phyloP scores from a whole-genome alignment of 2,797 vertebrate species.

The Brachyalestes nurse region DNA sequence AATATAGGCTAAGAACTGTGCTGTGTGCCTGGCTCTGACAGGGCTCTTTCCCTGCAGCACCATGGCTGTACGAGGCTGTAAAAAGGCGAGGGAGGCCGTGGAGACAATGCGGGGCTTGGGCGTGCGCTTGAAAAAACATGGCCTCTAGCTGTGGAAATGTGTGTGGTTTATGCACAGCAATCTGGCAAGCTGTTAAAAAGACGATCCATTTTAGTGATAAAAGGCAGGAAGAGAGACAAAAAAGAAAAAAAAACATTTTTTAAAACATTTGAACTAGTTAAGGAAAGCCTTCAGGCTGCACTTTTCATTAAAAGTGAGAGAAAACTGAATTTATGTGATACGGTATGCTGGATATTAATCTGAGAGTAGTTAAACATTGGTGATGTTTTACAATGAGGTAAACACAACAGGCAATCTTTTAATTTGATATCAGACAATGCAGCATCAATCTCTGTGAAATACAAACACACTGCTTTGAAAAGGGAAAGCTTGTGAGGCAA shows the following conservation, averaged over 20 bases:
- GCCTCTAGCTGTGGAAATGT: conserved; percentile 55
- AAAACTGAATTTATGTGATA: conserved; percentile 66
- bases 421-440: conserved; percentile 44
- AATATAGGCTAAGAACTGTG: conserved; percentile 74
- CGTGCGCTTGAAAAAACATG: background rate
- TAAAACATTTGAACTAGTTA: conserved; percentile 56
- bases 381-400: conserved; percentile 66
- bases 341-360: conserved; percentile 64
- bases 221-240: conserved; percentile 36
- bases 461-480: conserved; percentile 35
- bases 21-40: conserved; percentile 29
- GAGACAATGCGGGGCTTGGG: conserved; percentile 2
- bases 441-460: conserved; percentile 38
- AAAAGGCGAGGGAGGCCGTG: conserved; percentile 19
- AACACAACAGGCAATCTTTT: conserved; percentile 52
- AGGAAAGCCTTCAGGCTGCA: conserved; percentile 69
- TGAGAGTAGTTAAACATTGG: conserved; percentile 49
- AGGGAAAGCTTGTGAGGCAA: conserved; percentile 19
- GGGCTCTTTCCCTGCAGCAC: conserved; percentile 35
- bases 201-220: conserved; percentile 59
- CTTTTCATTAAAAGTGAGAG: conserved; percentile 70
- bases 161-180: conserved; percentile 55
- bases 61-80: conserved; percentile 16
- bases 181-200: conserved; percentile 59
- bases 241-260: conserved; percentile 50